phyloP scores from a whole-genome alignment of 2,113 vertebrate genomes.

The Mus musculus region GRCm39 chr2:178451501-178452000 shows the following conservation, averaged over 20 bases:
- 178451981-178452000: background rate
- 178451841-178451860: background rate
- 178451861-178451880: background rate
- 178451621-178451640: rapidly evolving
- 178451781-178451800: background rate
- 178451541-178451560: rapidly evolving
- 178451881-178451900: no score
- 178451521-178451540: rapidly evolving
- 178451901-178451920: no score
- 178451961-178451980: background rate
- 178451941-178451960: background rate
- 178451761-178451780: background rate
- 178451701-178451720: background rate
- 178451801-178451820: background rate
- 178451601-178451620: background rate
- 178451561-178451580: rapidly evolving
- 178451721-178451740: background rate
- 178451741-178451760: no score
- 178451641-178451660: rapidly evolving
- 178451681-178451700: rapidly evolving
- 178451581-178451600: background rate
- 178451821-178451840: background rate
- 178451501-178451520: rapidly evolving
- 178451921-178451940: background rate
- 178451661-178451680: background rate